phyloP scores from a whole-genome alignment of 1,140 invertebrate species.

The Pseudomyrmex concolor region DNA sequence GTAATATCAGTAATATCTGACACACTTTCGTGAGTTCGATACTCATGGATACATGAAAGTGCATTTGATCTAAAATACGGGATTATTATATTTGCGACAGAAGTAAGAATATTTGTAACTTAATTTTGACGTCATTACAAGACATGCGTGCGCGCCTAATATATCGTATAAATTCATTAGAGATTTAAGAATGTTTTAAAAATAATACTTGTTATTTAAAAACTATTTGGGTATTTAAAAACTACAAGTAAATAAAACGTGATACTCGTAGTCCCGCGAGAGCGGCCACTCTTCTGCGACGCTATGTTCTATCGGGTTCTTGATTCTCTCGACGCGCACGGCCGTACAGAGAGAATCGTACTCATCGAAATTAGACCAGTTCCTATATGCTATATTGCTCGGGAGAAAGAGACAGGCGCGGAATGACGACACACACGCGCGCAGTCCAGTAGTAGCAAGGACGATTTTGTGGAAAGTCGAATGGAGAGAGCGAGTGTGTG shows the following conservation, averaged over 20 bases:
- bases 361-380: slow-evolving; percentile 44
- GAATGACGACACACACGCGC: slow-evolving; percentile 25
- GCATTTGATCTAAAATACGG: not conserved
- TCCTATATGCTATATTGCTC: slow-evolving; percentile 5
- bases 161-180: no score
- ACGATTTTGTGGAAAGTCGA: slow-evolving; percentile 68
- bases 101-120: no score
- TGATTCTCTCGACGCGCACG: no score
- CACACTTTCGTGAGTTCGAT: slow-evolving; percentile 18
- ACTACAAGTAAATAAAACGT: no score
- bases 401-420: slow-evolving; percentile 37
- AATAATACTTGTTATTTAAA: no score
- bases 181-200: no score
- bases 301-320: not conserved
- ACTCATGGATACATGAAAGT: not conserved
- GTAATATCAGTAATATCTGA: slow-evolving; percentile 5
- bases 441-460: slow-evolving; percentile 25
- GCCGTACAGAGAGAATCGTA: not conserved
- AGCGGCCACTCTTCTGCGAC: not conserved
- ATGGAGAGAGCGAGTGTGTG: slow-evolving; percentile 70
- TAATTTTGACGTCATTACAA: no score
- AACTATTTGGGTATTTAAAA: no score
- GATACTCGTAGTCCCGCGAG: no score
- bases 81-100: no score
- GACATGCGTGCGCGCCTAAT: no score